Conservation (phyloP, 2,797 vertebrate genomes). For the Mycteria americana region DNA sequence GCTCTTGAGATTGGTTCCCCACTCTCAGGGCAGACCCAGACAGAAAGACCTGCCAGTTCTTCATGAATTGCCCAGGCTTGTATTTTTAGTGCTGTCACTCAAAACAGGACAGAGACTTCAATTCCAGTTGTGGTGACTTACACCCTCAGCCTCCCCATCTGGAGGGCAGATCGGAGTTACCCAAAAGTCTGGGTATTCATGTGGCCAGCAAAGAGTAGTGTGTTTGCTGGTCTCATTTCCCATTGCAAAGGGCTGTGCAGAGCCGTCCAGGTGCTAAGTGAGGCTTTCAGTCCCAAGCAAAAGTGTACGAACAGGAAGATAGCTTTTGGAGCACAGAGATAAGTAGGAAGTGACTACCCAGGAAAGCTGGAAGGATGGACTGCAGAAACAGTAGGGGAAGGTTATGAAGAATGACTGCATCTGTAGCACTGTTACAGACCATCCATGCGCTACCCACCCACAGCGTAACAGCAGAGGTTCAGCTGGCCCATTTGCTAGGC, state of each 20-base stretch:
- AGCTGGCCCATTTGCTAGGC: not conserved
- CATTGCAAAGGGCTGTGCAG: not conserved
- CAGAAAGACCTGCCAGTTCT: not conserved
- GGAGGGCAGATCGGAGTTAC: not conserved
- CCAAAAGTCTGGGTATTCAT: not conserved
- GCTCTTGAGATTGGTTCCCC: not conserved
- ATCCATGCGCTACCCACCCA: not conserved
- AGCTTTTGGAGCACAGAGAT: not conserved
- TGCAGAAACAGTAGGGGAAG: not conserved
- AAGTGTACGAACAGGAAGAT: not conserved
- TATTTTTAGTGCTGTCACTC: not conserved
- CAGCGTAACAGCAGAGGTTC: not conserved
- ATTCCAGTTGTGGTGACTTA: not conserved
- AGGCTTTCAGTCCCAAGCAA: not conserved
- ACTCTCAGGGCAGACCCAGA: not conserved
- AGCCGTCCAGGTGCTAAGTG: not conserved
- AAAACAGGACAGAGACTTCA: not conserved
- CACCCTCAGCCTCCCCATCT: not conserved
- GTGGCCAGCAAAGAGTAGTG: not conserved
- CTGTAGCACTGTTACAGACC: not conserved
- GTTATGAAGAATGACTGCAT: not conserved
- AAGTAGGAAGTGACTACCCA: not conserved
- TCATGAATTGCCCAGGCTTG: not conserved
- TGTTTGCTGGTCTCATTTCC: not conserved
- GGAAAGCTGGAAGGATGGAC: not conserved